A percentile compares a stretch with the other conserved stretches of the same genome.
phyloP scores from a whole-genome alignment of 2,888 invertebrate species.

The Volucella zonaria region DNA sequence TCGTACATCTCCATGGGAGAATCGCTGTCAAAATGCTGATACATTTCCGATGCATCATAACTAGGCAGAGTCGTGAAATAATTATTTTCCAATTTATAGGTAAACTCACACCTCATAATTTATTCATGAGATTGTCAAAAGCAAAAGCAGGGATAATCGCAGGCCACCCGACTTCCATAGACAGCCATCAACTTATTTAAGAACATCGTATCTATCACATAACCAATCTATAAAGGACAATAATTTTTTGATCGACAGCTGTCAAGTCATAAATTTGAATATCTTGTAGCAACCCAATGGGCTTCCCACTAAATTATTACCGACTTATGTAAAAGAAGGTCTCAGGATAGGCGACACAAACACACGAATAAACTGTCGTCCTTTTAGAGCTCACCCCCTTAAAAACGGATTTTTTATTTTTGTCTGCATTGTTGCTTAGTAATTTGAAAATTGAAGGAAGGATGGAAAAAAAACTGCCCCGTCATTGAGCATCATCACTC shows the following conservation, averaged over 20 bases:
- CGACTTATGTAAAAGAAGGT: conserved; percentile 14
- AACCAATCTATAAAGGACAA: conserved; percentile 47
- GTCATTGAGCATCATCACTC: conserved; percentile 68
- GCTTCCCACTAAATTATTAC: conserved; percentile 40
- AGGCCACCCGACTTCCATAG: conserved; percentile 48
- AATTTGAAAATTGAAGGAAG: conserved; percentile 33
- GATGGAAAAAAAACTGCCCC: conserved; percentile 50
- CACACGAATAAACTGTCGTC: conserved; percentile 45
- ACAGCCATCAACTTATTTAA: conserved; percentile 27
- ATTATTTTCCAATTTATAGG: conserved; percentile 68
- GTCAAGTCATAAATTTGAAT: conserved; percentile 72
- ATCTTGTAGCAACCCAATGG: conserved; percentile 68
- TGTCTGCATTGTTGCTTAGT: conserved; percentile 50
- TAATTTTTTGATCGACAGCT: conserved; percentile 73
- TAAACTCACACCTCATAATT: conserved; percentile 64
- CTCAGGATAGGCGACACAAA: conserved; percentile 35
- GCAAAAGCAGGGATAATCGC: conserved; percentile 56
- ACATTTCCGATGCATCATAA: conserved; percentile 19
- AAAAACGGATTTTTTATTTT: conserved; percentile 56
- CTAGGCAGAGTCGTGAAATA: conserved; percentile 32
- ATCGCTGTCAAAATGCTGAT: conserved; percentile 23
- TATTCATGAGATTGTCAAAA: conserved; percentile 69
- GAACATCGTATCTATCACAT: background rate
- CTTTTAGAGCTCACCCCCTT: conserved; percentile 68
- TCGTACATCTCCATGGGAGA: conserved; percentile 11